A percentile compares a stretch with the other conserved stretches of the same genome.
Conservation (phyloP, 2,113 vertebrate species). For the Chloebia gouldiae region DNA sequence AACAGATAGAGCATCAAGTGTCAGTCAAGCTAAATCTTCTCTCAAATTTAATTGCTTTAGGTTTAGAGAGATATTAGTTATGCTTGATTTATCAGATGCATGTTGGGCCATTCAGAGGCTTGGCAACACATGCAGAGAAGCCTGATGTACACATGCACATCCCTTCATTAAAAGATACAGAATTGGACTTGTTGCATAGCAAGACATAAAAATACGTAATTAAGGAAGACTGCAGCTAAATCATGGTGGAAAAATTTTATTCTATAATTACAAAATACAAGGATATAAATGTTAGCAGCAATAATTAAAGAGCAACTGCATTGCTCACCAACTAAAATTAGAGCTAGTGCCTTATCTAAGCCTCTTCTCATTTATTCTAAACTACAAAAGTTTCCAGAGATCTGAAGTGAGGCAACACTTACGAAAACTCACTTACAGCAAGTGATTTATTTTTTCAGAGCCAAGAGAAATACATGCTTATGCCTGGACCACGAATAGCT, state of each 20-base stretch:
- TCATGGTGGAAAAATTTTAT: not conserved
- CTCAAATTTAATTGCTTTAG: no score
- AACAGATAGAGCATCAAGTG: not conserved
- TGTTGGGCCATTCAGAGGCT: not conserved
- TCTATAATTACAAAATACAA: not conserved
- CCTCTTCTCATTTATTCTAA: not conserved
- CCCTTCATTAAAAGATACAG: not conserved
- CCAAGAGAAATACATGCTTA: not conserved
- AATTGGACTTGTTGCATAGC: not conserved
- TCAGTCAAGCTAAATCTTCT: not conserved
- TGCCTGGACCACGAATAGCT: not conserved
- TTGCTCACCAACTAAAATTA: not conserved
- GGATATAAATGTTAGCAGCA: not conserved
- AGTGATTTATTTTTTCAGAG: conserved; percentile 32
- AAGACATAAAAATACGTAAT: not conserved
- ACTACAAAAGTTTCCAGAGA: not conserved
- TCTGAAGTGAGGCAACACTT: not conserved
- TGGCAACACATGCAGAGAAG: not conserved
- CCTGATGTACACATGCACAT: not conserved
- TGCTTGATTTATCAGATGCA: not conserved
- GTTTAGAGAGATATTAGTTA: not conserved
- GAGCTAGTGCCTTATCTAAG: not conserved
- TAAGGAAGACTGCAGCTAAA: not conserved
- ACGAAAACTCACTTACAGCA: not conserved
- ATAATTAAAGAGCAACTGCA: not conserved